phyloP scores from a whole-genome alignment of 2,888 invertebrate species.

The Calliphora vomitoria region DNA sequence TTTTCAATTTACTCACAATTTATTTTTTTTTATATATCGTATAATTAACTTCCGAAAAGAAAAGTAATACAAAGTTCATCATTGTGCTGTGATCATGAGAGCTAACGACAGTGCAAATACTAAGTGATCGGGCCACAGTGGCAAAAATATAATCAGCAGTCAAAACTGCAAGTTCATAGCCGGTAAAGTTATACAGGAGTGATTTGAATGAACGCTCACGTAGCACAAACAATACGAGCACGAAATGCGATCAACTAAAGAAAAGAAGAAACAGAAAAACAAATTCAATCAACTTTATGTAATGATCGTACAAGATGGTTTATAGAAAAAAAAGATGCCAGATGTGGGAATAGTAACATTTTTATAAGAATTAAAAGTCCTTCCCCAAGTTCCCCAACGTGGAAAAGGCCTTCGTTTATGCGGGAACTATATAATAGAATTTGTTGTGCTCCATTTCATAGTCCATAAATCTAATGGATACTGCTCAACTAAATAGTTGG shows the following conservation, averaged over 20 bases:
- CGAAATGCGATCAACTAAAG: slow-evolving; percentile 44
- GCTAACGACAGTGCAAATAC: slow-evolving; percentile 34
- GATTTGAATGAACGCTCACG: slow-evolving; percentile 66
- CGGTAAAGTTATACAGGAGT: slow-evolving; percentile 43
- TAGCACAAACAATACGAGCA: slow-evolving; percentile 53
- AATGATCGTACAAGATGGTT: not conserved
- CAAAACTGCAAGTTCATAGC: not conserved
- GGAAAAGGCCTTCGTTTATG: no score
- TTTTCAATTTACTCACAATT: slow-evolving; percentile 75
- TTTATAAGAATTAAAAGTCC: no score
- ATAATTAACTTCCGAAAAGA: slow-evolving; percentile 76
- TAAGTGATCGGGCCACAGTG: slow-evolving; percentile 64
- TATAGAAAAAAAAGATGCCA: slow-evolving; percentile 17
- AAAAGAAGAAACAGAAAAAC: slow-evolving; percentile 3
- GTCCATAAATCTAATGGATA: no score
- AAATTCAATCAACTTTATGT: slow-evolving; percentile 61
- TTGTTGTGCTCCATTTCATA: no score
- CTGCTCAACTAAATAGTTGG: no score
- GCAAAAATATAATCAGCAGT: slow-evolving; percentile 47
- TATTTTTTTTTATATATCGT: slow-evolving; percentile 36
- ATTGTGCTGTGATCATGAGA: slow-evolving; percentile 24
- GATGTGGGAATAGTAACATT: not conserved
- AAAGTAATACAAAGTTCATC: slow-evolving; percentile 60
- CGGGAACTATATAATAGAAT: no score
- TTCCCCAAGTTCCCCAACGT: no score